A percentile compares a stretch with the other conserved stretches of the same genome.
These are phyloP conservation scores for Philereme vetulata DNA, from an alignment of 2,888 invertebrate species.

Conservation along the genomic window DNA sequence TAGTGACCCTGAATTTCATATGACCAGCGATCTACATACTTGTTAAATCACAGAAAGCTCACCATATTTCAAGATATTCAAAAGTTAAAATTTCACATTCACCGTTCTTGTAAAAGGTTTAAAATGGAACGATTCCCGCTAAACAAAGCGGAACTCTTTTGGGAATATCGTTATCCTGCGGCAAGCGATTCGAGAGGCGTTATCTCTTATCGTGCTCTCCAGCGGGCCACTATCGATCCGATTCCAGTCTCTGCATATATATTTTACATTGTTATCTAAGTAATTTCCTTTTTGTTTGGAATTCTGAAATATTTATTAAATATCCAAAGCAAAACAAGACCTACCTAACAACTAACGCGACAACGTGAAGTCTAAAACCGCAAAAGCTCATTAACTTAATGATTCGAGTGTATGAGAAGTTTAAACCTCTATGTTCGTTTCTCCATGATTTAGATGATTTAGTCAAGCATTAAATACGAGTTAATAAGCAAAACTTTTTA, in stretches of 20 bases:
- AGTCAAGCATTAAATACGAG: not conserved
- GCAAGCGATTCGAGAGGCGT: slow-evolving; percentile 37
- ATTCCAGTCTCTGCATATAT: slow-evolving; percentile 32
- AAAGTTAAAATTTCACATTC: slow-evolving; percentile 9
- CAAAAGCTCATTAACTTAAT: not conserved
- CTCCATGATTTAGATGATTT: not conserved
- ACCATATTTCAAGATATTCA: not conserved
- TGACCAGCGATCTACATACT: not conserved
- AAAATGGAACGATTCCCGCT: slow-evolving; percentile 31
- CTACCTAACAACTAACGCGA: not conserved
- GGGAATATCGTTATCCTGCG: slow-evolving; percentile 40
- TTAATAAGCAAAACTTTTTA: too few relatives aligned
- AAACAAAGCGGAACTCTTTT: slow-evolving; percentile 38
- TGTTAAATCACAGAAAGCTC: slow-evolving; percentile 7
- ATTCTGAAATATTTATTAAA: slow-evolving; percentile 7
- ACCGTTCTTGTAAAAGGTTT: slow-evolving; percentile 25
- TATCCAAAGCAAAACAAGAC: slow-evolving; percentile 1
- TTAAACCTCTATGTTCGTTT: too few relatives aligned
- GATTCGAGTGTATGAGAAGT: not conserved
- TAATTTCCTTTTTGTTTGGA: slow-evolving; percentile 20
- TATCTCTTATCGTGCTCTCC: slow-evolving; percentile 40
- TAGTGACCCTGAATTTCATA: too few relatives aligned
- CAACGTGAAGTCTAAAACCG: not conserved
- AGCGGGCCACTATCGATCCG: slow-evolving; percentile 38
- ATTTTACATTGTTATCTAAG: slow-evolving; percentile 32